A percentile compares a stretch with the other conserved stretches of the same genome.
These are phyloP conservation scores for Lindbergichthys nudifrons DNA, from an alignment of 2,797 vertebrate genomes.

Conservation along the genomic window DNA sequence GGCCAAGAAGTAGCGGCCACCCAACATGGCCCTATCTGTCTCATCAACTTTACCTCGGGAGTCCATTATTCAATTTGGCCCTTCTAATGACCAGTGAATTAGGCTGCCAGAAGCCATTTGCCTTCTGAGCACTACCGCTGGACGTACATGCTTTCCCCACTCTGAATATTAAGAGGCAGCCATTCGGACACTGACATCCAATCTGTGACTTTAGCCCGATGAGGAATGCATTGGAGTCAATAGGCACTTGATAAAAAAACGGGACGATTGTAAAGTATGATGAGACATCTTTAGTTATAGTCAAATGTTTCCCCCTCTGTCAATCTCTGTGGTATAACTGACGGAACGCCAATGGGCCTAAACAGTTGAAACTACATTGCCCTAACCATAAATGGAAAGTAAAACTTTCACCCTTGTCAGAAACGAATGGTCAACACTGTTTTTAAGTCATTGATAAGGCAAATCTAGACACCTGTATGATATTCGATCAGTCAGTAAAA, in stretches of 20 bases:
- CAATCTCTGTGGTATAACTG: not conserved
- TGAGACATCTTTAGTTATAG: not conserved
- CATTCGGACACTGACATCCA: constrained; percentile 54
- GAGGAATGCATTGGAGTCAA: constrained; percentile 12
- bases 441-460: not conserved
- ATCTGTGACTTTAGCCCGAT: constrained; percentile 36
- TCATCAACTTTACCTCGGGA: constrained; percentile 52
- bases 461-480: not conserved
- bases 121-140: constrained; percentile 65
- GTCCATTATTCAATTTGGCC: constrained; percentile 87
- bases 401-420: not conserved
- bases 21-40: constrained; percentile 59
- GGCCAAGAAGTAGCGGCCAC: constrained; percentile 68
- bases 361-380: not conserved
- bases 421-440: not conserved
- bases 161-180: constrained; percentile 68
- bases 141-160: constrained; percentile 65
- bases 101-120: constrained; percentile 86
- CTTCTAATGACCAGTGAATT: constrained; percentile 85
- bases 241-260: constrained; percentile 29
- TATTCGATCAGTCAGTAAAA: not conserved
- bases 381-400: not conserved
- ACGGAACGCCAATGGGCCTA: not conserved
- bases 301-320: not conserved
- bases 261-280: not conserved